phyloP scores from a whole-genome alignment of 2,888 invertebrate species.

The Cerastis leucographa region DNA sequence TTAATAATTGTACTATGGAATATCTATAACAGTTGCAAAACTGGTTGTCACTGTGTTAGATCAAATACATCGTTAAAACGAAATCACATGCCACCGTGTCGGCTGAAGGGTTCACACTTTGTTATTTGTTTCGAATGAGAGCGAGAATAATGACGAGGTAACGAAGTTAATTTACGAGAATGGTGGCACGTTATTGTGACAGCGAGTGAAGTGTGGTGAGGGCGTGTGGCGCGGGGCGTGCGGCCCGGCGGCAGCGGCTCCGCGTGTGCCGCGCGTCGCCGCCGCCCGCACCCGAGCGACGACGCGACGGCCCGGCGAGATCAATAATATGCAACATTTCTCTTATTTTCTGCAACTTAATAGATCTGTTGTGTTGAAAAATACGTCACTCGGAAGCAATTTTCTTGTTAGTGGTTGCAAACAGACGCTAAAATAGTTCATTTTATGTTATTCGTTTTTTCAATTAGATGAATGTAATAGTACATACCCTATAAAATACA shows the following conservation, averaged over 20 bases:
- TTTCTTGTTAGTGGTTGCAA: neutral
- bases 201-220: conserved; percentile 67
- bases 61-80: conserved; percentile 41
- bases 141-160: conserved; percentile 80
- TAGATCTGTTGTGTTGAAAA: conserved; percentile 20
- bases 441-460: conserved; percentile 12
- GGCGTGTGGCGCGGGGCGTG: conserved; percentile 68
- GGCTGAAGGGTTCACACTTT: conserved; percentile 63
- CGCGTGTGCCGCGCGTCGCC: conserved; percentile 65
- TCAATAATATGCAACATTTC: conserved; percentile 66
- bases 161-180: conserved; percentile 85
- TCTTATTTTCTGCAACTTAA: conserved; percentile 59
- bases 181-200: conserved; percentile 80
- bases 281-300: conserved; percentile 64
- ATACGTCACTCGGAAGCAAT: conserved; percentile 24
- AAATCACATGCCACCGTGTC: conserved; percentile 35
- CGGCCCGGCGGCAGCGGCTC: conserved; percentile 66
- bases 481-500: neutral
- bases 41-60: conserved; percentile 39
- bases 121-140: conserved; percentile 78
- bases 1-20: conserved; percentile 46
- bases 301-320: conserved; percentile 59
- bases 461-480: neutral
- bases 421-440: neutral
- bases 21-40: conserved; percentile 36